Evolutionary conservation across 2,797 vertebrate species (phyloP).

Genomic region (Rousettus madagascariensis): DNA sequence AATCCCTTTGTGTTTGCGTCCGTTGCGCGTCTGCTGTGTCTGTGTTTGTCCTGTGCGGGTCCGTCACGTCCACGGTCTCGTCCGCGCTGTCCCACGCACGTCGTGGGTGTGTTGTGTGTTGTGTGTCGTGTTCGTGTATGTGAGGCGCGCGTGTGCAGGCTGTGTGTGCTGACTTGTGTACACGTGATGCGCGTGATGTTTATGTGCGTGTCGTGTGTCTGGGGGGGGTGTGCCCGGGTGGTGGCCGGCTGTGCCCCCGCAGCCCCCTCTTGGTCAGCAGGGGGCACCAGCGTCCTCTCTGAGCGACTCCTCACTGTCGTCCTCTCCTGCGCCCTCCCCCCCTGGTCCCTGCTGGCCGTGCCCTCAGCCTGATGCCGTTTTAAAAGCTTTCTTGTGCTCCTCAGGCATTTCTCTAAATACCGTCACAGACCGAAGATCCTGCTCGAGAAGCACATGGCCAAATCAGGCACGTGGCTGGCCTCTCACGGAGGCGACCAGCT

Average conservation of each 20-base stretch:
- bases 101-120: background rate
- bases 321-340: background rate
- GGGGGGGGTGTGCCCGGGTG: too few relatives aligned
- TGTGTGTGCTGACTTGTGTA: background rate
- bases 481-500: background rate
- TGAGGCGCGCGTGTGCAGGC: too few relatives aligned
- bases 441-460: background rate
- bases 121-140: too few relatives aligned
- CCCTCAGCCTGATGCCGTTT: background rate
- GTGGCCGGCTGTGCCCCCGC: background rate
- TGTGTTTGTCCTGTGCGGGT: background rate
- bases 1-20: background rate
- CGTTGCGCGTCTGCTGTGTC: too few relatives aligned
- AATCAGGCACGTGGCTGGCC: background rate
- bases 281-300: background rate
- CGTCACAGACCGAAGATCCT: background rate
- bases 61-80: too few relatives aligned
- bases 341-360: rapidly evolving
- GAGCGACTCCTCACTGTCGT: background rate
- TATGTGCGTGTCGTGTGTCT: background rate
- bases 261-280: background rate
- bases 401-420: background rate
- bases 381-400: background rate
- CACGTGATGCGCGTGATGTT: too few relatives aligned
- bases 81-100: too few relatives aligned